A percentile compares a stretch with the other conserved stretches of the same genome.
Evolutionary conservation across 1,140 invertebrate species (phyloP).

Genomic region (Euura saliciscinereae): DNA sequence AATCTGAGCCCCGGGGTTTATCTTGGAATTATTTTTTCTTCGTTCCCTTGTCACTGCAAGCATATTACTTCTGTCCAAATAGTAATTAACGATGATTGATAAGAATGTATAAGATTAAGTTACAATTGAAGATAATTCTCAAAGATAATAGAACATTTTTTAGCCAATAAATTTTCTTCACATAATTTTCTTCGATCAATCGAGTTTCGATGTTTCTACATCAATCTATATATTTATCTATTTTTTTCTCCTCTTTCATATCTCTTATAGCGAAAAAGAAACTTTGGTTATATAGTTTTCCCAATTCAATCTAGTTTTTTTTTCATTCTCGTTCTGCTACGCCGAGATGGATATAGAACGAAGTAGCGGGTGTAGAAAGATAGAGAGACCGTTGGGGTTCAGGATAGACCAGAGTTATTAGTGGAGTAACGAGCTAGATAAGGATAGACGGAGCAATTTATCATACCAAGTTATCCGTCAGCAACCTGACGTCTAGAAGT

Average conservation of each 20-base stretch:
- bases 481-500: not conserved
- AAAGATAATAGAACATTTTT: too few species aligned
- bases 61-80: too few species aligned
- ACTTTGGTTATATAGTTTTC: not conserved
- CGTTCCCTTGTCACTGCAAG: too few species aligned
- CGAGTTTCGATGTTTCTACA: too few species aligned
- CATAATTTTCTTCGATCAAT: too few species aligned
- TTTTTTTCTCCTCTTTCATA: not conserved
- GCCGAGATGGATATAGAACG: not conserved
- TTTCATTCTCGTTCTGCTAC: not conserved
- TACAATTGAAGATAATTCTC: too few species aligned
- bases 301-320: not conserved
- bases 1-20: too few species aligned
- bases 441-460: not conserved
- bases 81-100: too few species aligned
- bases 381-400: not conserved
- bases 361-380: not conserved
- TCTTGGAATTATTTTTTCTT: too few species aligned
- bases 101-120: too few species aligned
- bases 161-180: too few species aligned
- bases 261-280: not conserved
- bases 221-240: not conserved
- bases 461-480: slow-evolving; percentile 2
- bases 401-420: not conserved
- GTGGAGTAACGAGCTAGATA: not conserved